Evolutionary conservation across 2,113 vertebrate genomes (phyloP), one percentile per base, ranked within the genome.

Genomic region (Tupaia tana): DNA sequence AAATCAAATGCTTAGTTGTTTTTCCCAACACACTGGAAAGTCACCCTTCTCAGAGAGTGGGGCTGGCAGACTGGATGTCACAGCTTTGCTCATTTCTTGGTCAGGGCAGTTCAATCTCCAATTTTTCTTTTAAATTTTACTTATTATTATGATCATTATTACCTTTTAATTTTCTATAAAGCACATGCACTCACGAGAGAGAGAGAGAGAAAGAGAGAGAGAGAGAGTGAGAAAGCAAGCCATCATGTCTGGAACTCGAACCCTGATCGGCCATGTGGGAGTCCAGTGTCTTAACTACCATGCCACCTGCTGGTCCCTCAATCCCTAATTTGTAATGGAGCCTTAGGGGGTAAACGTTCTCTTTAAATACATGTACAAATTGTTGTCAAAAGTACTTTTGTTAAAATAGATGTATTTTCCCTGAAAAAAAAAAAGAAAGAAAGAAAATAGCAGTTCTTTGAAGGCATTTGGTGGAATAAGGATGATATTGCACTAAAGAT

Each of bases 341-440:
- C 92, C 94, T 31, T 19, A 31, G 78, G 82, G 95, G 82, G 93
- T 70, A 86, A 91, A 73, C 93, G 93, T 89, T 95, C 96, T 93
- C 96, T 96, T 96, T 96, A 95, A 96, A 96, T 96, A 97, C 63
- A 95, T 97, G 97, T 97, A 96, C 88, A 98, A 96, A 97, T 91
- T 86, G 89, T 93, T 96, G 97, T 97, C 87, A 88, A 97, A 97
- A 95, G 80, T 96, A 79, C 97, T 86, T 92, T 97, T 98, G 97
- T 97, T 98, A 98, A 98, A 98, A 96, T 97, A 97, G 97, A 96
- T 96, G 97, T 97, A 98, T 97, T 97, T 96, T 95, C 96, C 95
- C 96, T 96, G 93, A 97, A 43, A 43, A 43, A 43, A 43, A 43
- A 43, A 43, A 43, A 6, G 6, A 43, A 43, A 43, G 6, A 43